A percentile compares a stretch with the other conserved stretches of the same genome.
These are phyloP conservation scores for Drosophila meridionalis DNA, from an alignment of 2,888 invertebrate species.

Conservation along the genomic window DNA sequence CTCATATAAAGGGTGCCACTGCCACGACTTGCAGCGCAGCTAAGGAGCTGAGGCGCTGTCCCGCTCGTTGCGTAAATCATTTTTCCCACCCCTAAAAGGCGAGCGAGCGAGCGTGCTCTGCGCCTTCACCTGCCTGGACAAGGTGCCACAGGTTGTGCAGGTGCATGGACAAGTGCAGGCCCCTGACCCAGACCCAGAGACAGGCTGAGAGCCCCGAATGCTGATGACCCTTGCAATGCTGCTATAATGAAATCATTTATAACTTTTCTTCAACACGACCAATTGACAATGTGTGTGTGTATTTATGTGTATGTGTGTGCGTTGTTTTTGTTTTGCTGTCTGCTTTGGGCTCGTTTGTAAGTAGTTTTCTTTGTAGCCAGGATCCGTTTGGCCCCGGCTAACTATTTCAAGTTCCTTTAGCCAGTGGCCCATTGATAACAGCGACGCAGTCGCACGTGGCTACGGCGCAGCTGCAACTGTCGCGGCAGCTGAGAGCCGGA, in stretches of 20 bases:
- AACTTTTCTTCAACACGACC: conserved; percentile 61
- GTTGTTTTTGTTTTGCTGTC: conserved; percentile 14
- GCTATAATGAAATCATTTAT: conserved; percentile 76
- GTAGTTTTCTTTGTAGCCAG: conserved; percentile 27
- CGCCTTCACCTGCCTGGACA: conserved; percentile 57
- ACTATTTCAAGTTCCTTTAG: conserved; percentile 13
- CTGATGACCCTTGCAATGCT: conserved; percentile 58
- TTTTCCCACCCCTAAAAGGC: conserved; percentile 70
- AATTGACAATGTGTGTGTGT: conserved; percentile 8
- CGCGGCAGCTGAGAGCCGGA: conserved; percentile 4
- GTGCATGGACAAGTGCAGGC: conserved; percentile 47
- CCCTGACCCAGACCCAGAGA: conserved; percentile 41
- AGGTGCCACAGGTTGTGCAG: conserved; percentile 55
- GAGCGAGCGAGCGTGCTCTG: conserved; percentile 9
- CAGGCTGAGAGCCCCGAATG: conserved; percentile 15
- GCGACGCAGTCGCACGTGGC: conserved; percentile 32
- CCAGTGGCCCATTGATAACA: conserved; percentile 36
- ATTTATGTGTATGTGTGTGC: neutral
- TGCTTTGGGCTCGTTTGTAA: conserved; percentile 26
- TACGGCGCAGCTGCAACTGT: conserved; percentile 40
- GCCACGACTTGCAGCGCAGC: conserved; percentile 12
- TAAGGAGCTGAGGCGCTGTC: conserved; percentile 16
- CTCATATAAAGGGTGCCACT: conserved; percentile 52
- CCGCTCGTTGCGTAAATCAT: conserved; percentile 70
- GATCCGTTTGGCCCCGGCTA: neutral